These are phyloP conservation scores for Taphrorychus bicolor DNA, from an alignment of 2,888 invertebrate genomes.

Conservation along the genomic window DNA sequence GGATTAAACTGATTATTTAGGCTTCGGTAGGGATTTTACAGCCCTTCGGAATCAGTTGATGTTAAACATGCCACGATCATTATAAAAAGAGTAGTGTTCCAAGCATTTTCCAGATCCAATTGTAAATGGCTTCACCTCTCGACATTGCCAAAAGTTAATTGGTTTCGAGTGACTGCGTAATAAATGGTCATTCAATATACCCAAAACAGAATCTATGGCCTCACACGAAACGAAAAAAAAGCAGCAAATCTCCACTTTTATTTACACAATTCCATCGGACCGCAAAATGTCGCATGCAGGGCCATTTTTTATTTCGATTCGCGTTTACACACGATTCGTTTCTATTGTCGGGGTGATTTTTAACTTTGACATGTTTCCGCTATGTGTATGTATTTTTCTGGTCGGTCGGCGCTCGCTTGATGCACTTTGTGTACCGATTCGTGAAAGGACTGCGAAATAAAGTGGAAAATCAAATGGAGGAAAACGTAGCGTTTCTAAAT, in stretches of 20 bases:
- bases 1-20: constrained; percentile 30
- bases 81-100: too few relatives aligned
- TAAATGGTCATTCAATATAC: neutral
- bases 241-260: neutral
- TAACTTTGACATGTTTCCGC: constrained; percentile 36
- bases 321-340: constrained; percentile 28
- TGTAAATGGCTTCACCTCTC: too few relatives aligned
- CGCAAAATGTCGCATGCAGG: constrained; percentile 23
- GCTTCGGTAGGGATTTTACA: constrained; percentile 21
- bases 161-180: neutral
- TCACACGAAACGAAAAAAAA: neutral
- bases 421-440: constrained; percentile 31
- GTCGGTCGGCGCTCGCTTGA: constrained; percentile 18
- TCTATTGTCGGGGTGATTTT: constrained; percentile 30
- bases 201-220: neutral
- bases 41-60: constrained; percentile 4
- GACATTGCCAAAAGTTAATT: too few relatives aligned
- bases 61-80: neutral
- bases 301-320: constrained; percentile 26
- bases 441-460: constrained; percentile 32
- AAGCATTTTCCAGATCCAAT: too few relatives aligned
- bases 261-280: constrained; percentile 2
- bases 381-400: constrained; percentile 31
- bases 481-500: constrained; percentile 5
- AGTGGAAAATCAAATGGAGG: constrained; percentile 24